Percentiles rank a stretch among this genome's conserved stretches.
Evolutionary conservation across 2,113 vertebrate genomes (phyloP).

Genomic region (Pedetes capensis): DNA sequence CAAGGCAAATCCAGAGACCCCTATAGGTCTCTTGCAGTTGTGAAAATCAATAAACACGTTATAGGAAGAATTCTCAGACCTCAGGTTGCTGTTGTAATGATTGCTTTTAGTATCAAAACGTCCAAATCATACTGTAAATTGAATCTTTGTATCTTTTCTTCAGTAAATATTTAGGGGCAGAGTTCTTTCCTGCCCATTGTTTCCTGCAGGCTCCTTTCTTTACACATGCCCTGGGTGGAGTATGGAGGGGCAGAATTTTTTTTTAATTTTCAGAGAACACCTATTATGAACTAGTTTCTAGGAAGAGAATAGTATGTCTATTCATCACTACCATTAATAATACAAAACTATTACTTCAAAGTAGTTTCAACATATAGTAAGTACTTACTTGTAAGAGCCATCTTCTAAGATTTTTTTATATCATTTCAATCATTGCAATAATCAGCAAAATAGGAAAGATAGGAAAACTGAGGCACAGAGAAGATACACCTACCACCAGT

Average conservation of each 20-base stretch:
- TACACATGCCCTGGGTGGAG: background rate
- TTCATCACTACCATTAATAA: background rate
- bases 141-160: background rate
- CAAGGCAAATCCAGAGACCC: background rate
- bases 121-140: background rate
- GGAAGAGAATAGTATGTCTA: background rate
- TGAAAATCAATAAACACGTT: background rate
- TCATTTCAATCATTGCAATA: background rate
- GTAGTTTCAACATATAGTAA: background rate
- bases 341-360: background rate
- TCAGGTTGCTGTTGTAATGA: background rate
- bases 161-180: background rate
- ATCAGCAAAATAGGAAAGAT: background rate
- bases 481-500: background rate
- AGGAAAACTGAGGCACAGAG: background rate
- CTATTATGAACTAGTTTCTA: background rate
- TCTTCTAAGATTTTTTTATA: background rate
- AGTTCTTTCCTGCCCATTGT: background rate
- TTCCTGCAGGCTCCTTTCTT: background rate
- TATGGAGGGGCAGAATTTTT: too few species aligned
- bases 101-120: background rate
- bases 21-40: background rate
- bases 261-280: background rate
- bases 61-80: background rate
- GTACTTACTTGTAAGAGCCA: background rate